Evolutionary conservation across 2,113 vertebrate species (phyloP).

Genomic region (Gobius niger): DNA sequence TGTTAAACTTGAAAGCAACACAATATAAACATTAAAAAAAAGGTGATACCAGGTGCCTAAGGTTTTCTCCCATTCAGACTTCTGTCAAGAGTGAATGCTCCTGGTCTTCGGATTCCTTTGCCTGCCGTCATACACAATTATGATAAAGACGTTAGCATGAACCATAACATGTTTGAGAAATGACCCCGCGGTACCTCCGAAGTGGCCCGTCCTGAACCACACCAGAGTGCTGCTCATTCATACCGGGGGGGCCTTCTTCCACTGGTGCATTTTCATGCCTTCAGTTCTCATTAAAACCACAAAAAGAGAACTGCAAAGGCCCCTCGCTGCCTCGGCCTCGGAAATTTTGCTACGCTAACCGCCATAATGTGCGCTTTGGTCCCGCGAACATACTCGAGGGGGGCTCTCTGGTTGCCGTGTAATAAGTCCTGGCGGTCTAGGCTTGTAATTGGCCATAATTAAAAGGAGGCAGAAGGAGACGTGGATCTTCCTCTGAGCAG

Average conservation of each 20-base stretch:
- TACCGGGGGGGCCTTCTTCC: constrained; percentile 49
- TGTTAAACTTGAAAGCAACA: no score
- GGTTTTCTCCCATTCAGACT: no score
- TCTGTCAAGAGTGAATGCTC: no score
- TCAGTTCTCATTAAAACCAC: constrained; percentile 74
- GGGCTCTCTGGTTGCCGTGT: constrained; percentile 63
- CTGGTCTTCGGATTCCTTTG: constrained; percentile 13
- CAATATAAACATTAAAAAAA: no score
- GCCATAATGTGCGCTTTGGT: constrained; percentile 62
- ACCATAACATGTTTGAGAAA: constrained; percentile 48
- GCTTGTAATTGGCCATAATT: constrained; percentile 79
- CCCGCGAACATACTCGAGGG: constrained; percentile 56
- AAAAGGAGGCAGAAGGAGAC: constrained; percentile 73
- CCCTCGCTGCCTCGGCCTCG: constrained; percentile 45
- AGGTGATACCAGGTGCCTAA: no score
- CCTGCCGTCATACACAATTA: constrained; percentile 46
- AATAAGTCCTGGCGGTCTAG: constrained; percentile 71
- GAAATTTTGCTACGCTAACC: constrained; percentile 59
- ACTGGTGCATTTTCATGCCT: constrained; percentile 65
- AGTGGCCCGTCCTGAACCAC: constrained; percentile 23
- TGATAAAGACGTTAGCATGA: constrained; percentile 60
- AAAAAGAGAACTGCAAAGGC: constrained; percentile 60
- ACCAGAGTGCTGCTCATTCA: constrained; percentile 52
- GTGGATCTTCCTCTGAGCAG: constrained; percentile 66
- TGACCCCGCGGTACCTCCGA: constrained; percentile 28